Conservation (phyloP, 2,113 vertebrate species). For the Steatornis caripensis region DNA sequence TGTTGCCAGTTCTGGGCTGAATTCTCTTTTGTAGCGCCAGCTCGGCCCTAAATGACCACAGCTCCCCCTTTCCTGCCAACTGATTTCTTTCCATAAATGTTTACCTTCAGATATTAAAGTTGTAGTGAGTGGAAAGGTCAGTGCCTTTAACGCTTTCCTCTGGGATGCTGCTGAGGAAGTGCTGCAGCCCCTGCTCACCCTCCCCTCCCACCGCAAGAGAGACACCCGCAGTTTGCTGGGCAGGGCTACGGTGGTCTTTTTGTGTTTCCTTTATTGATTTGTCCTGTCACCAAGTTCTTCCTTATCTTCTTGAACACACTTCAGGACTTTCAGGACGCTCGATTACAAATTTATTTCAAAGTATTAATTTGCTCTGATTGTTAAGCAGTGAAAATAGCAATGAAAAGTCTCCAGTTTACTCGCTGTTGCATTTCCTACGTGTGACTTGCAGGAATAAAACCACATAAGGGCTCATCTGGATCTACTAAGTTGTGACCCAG, state of each 20-base stretch:
- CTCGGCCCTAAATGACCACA: fast-evolving
- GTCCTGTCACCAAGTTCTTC: neutral
- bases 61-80: neutral
- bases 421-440: neutral
- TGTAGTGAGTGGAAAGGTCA: neutral
- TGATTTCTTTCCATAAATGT: neutral
- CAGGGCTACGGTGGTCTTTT: neutral
- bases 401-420: neutral
- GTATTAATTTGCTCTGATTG: neutral
- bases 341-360: neutral
- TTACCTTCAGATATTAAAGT: neutral
- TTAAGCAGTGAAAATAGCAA: neutral
- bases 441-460: neutral
- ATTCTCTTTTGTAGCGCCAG: neutral
- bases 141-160: neutral
- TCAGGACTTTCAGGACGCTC: neutral
- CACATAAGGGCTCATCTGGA: neutral
- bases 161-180: neutral
- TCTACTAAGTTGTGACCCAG: neutral
- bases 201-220: neutral
- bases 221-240: fast-evolving
- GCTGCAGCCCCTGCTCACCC: neutral
- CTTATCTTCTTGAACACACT: neutral
- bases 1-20: neutral
- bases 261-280: neutral